Base-by-base conservation (phyloP, 92 coral and sea anemone genomes). In the Chrysogorgia sp. region DNA sequence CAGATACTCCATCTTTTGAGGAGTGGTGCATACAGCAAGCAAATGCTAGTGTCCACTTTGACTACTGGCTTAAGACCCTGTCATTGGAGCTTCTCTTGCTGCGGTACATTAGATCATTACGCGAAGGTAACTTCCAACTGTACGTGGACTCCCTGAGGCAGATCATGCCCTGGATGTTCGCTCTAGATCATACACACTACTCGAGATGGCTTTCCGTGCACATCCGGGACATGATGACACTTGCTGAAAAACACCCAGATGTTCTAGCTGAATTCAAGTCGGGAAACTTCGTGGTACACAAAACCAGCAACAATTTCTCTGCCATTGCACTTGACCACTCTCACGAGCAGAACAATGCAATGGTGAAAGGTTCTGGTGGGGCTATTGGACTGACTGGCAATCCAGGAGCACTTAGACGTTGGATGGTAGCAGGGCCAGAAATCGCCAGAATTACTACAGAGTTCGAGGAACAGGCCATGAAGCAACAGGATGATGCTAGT, bases 391-490 rank as follows among this genome's bases (percentile, higher is more conserved):
- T 85, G 5, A 85, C 92, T 1, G 81, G 60, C n/a, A 88, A 58
- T 71, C 80, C 89, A 2, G 72, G 56, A 20, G 89, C 90, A 1
- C 62, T 89, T 8, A 21, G 68, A 29, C 71, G 92, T n/a, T 84
- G 88, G 88, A 88, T 88, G 92, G 63, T 88, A 40, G 77, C 88
- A 10, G 86, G 92, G 7, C 92, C 92, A 0, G 89, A 88, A 34
- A 40, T 70, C 19, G 88, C 89, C 1, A 41, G 89, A 34, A 62
- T 88, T 60, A 62, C 80, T 1, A 65, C 71, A 15, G 91, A 88
- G 33, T 88, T 83, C 80, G 92, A 85, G 75, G 63, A 2, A 26
- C 15, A 23, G 35, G 71, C 24, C 40, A n/a, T 34, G 10, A 33
- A 2, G 17, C 1, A 21, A 12, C 22, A 64, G 17, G 71, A 64